These are phyloP conservation scores for Craniophora ligustri DNA, from an alignment of 2,888 invertebrate species.

Conservation along the genomic window DNA sequence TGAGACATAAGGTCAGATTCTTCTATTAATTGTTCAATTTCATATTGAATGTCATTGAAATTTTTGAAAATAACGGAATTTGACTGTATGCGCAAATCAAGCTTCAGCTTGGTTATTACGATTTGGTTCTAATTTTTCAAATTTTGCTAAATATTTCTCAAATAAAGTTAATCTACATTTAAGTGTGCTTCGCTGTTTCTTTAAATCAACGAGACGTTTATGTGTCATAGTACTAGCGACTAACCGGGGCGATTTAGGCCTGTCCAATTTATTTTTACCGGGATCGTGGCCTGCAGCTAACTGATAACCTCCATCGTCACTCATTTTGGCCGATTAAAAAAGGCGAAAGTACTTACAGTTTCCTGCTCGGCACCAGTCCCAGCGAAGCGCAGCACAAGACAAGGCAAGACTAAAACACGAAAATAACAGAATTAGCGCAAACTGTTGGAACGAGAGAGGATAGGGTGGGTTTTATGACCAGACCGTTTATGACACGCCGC, in stretches of 20 bases:
- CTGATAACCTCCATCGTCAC: neutral
- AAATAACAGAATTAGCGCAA: too few relatives aligned
- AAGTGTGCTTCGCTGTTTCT: neutral
- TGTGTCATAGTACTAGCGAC: neutral
- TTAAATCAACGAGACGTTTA: neutral
- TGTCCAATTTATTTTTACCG: neutral
- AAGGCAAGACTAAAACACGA: too few relatives aligned
- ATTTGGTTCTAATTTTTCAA: too few relatives aligned
- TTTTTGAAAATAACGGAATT: too few relatives aligned
- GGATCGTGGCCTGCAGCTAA: neutral
- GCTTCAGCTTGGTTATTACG: too few relatives aligned
- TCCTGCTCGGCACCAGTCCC: neutral
- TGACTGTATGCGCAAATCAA: too few relatives aligned
- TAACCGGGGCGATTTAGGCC: neutral
- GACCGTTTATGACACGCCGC: too few relatives aligned
- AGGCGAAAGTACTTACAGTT: neutral
- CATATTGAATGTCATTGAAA: too few relatives aligned
- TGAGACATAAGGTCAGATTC: neutral
- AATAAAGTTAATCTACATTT: neutral
- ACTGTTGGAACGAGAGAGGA: too few relatives aligned
- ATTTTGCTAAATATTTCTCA: too few relatives aligned
- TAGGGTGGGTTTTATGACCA: too few relatives aligned
- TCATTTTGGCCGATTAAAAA: neutral
- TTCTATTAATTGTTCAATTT: too few relatives aligned
- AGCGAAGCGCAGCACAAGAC: neutral